A percentile compares a stretch with the other conserved stretches of the same genome.
These are phyloP conservation scores for Ernsta delagoae DNA, from an alignment of 2,888 invertebrate species.

Conservation along the genomic window DNA sequence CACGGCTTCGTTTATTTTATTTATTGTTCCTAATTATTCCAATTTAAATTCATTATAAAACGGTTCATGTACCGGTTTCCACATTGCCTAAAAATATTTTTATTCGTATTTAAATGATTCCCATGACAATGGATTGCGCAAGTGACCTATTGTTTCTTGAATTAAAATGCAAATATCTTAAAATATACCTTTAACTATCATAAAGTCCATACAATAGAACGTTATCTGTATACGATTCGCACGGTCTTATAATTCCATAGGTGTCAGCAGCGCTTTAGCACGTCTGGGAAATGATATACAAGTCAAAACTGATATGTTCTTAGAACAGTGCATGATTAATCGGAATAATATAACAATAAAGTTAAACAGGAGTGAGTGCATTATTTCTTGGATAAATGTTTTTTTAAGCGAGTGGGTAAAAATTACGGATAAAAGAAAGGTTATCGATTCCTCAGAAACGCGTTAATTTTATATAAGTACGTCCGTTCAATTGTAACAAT, in stretches of 20 bases:
- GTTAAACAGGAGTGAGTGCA: neutral
- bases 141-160: slow-evolving; percentile 13
- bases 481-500: no score
- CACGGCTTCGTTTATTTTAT: slow-evolving; percentile 2
- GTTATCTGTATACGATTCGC: slow-evolving; percentile 28
- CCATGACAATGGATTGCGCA: slow-evolving; percentile 17
- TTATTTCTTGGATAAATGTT: neutral
- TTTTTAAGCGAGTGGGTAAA: neutral
- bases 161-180: slow-evolving; percentile 3
- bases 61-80: neutral
- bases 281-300: slow-evolving; percentile 36
- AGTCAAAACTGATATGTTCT: slow-evolving; percentile 31
- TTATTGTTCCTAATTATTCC: slow-evolving; percentile 26
- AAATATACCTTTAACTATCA: slow-evolving; percentile 6
- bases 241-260: slow-evolving; percentile 38
- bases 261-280: slow-evolving; percentile 36
- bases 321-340: slow-evolving; percentile 24
- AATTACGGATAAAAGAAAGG: no score
- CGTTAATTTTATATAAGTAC: no score
- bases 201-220: slow-evolving; percentile 22
- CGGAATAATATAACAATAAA: slow-evolving; percentile 19
- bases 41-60: slow-evolving; percentile 24
- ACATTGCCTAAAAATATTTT: neutral
- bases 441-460: no score
- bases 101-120: slow-evolving; percentile 15